A percentile compares a stretch with the other conserved stretches of the same genome.
phyloP scores from a whole-genome alignment of 2,113 vertebrate species.

The Oreotrochilus melanogaster region DNA sequence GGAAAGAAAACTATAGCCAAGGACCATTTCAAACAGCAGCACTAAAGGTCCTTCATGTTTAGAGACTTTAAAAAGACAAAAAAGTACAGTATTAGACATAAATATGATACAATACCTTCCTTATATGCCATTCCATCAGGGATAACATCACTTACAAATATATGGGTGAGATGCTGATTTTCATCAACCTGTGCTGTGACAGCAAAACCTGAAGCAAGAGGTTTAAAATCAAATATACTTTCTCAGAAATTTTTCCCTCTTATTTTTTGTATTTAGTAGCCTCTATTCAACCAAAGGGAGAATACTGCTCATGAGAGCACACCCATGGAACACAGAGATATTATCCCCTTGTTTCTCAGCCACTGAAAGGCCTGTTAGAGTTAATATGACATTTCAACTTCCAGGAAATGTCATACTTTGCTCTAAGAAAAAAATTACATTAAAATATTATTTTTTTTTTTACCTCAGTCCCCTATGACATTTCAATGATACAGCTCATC shows the following conservation, averaged over 20 bases:
- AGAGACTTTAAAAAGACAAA: not conserved
- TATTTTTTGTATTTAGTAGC: not conserved
- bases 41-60: not conserved
- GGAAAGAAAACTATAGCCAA: not conserved
- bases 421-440: not conserved
- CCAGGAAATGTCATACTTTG: not conserved
- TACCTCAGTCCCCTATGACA: not conserved
- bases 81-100: not conserved
- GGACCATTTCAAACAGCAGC: not conserved
- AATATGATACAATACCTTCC: constrained; percentile 81
- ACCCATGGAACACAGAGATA: not conserved
- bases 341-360: not conserved
- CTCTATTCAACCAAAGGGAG: not conserved
- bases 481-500: not conserved
- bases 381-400: not conserved
- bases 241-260: not conserved
- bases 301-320: not conserved
- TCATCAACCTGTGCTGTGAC: constrained; percentile 88
- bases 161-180: constrained; percentile 80
- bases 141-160: constrained; percentile 91
- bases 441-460: not conserved
- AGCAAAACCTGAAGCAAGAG: constrained; percentile 84
- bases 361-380: not conserved
- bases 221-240: not conserved
- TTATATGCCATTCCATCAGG: constrained; percentile 85